Percentiles rank a stretch among this genome's conserved stretches.
Evolutionary conservation across 1,140 invertebrate species (phyloP).

Genomic region (Acromyrmex heyeri): DNA sequence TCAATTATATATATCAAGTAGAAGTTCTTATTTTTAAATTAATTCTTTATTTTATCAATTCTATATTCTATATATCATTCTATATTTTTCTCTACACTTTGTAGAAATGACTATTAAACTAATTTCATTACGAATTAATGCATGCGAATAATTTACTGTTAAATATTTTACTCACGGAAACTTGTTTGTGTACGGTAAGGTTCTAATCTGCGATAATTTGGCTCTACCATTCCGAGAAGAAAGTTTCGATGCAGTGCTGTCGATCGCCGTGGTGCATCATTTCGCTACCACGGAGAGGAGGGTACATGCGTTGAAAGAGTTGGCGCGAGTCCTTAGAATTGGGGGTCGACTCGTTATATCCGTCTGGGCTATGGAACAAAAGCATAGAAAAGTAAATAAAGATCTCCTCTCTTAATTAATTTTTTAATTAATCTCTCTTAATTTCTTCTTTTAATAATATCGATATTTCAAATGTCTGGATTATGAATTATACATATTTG

Average conservation of each 20-base stretch:
- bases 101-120: not conserved
- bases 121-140: not conserved
- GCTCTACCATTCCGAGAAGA: conserved; percentile 96
- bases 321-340: conserved; percentile 95
- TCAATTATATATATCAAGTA: not conserved
- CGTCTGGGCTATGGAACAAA: conserved; percentile 99
- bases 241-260: conserved; percentile 97
- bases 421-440: not conserved
- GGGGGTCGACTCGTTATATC: conserved; percentile 97
- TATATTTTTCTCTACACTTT: not conserved
- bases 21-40: not conserved
- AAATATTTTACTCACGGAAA: conserved; percentile 19
- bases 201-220: conserved; percentile 95
- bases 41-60: not conserved
- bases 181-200: conserved; percentile 86
- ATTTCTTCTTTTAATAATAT: not conserved
- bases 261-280: conserved; percentile 97
- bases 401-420: not conserved
- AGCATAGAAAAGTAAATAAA: conserved; percentile 89
- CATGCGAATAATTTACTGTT: not conserved
- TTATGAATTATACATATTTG: not conserved
- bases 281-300: conserved; percentile 96
- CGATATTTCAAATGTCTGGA: not conserved
- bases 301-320: conserved; percentile 94
- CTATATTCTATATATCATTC: not conserved